A percentile compares a stretch with the other conserved stretches of the same genome.
Conservation (phyloP, 2,797 vertebrate genomes). For the Channallabes apus region DNA sequence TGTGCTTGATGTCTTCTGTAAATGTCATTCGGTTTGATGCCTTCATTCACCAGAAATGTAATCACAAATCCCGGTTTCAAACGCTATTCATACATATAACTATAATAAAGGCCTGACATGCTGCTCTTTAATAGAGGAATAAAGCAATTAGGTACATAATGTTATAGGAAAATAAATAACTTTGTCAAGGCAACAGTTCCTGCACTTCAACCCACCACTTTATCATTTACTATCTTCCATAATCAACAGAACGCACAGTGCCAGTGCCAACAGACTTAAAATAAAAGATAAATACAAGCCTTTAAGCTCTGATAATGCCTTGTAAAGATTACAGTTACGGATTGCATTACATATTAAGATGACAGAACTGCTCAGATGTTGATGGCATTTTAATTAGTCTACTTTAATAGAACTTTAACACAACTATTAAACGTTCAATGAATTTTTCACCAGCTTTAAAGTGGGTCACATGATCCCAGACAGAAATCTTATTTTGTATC, state of each 20-base stretch:
- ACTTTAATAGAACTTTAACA: neutral
- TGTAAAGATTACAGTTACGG: neutral
- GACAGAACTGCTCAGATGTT: neutral
- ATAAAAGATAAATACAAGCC: constrained; percentile 4
- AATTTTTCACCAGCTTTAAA: neutral
- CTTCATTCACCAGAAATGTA: no score
- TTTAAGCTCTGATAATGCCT: neutral
- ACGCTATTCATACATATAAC: neutral
- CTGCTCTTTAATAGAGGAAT: neutral
- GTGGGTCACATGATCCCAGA: neutral
- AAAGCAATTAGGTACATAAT: neutral
- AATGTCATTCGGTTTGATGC: no score
- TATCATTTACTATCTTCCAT: neutral
- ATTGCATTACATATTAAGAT: no score
- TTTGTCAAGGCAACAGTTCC: neutral
- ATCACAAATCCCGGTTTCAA: no score
- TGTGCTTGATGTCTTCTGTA: no score
- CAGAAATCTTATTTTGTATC: neutral
- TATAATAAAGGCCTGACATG: neutral
- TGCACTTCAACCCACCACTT: neutral
- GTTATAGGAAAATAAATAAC: neutral
- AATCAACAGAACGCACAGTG: neutral
- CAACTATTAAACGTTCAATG: neutral
- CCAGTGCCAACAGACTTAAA: neutral
- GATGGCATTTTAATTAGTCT: neutral